Conservation (phyloP, 2,888 invertebrate genomes). For the Cataglyphis livida region DNA sequence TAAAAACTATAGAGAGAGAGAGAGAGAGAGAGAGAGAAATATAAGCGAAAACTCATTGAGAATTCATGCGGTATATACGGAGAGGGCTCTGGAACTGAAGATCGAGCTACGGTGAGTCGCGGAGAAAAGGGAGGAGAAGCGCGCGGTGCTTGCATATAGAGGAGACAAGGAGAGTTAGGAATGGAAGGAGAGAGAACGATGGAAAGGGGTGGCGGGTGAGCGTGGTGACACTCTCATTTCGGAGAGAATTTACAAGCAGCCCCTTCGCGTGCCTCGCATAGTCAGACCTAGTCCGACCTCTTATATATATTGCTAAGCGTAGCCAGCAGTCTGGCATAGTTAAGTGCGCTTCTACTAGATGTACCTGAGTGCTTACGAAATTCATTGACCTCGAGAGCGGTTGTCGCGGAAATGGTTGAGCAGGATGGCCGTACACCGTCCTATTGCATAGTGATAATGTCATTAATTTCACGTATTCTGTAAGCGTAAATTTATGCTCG, state of each 20-base stretch:
- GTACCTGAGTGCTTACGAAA: constrained; percentile 79
- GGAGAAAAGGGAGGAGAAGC: constrained; percentile 60
- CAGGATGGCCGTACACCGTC: constrained; percentile 21
- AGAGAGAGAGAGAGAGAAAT: constrained; percentile 49
- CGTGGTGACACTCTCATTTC: constrained; percentile 85
- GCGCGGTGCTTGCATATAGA: constrained; percentile 55
- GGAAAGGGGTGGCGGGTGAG: constrained; percentile 56
- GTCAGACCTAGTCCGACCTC: constrained; percentile 83
- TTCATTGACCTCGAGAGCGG: constrained; percentile 72
- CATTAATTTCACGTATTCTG: background rate
- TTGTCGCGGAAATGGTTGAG: constrained; percentile 37
- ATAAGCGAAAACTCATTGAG: constrained; percentile 76
- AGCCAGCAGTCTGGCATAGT: constrained; percentile 82
- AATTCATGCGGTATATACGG: constrained; percentile 80
- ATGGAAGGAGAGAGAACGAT: constrained; percentile 59
- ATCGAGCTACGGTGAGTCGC: constrained; percentile 63
- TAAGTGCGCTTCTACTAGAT: constrained; percentile 79
- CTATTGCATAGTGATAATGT: constrained; percentile 30
- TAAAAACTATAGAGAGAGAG: constrained; percentile 25
- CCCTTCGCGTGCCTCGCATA: constrained; percentile 85
- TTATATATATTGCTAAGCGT: constrained; percentile 74
- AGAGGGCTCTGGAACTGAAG: constrained; percentile 69
- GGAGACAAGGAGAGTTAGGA: constrained; percentile 64
- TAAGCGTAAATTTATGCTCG: background rate
- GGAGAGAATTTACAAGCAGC: constrained; percentile 85